These are phyloP conservation scores for Jaculus jaculus DNA, from an alignment of 2,113 vertebrate species.

Conservation along the genomic window DNA sequence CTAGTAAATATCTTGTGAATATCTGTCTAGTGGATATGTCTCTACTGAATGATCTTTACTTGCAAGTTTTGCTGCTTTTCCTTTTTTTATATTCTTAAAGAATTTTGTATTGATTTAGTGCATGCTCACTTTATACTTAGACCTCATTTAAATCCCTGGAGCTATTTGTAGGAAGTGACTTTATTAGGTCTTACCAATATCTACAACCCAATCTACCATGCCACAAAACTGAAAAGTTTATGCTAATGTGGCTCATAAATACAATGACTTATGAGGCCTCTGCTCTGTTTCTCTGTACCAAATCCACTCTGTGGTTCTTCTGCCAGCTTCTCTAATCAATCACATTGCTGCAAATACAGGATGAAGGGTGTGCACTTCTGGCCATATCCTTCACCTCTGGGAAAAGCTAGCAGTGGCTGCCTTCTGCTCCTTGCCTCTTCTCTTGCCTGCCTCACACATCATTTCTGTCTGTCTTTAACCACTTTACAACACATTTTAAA, in stretches of 20 bases:
- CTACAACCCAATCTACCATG: neutral
- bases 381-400: neutral
- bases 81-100: conserved; percentile 7
- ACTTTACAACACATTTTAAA: neutral
- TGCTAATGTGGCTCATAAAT: neutral
- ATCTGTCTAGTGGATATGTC: neutral
- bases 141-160: neutral
- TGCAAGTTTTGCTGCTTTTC: neutral
- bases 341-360: neutral
- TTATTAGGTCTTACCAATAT: neutral
- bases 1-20: neutral
- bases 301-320: neutral
- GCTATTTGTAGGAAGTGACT: neutral
- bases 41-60: neutral
- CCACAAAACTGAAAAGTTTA: neutral
- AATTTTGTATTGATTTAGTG: conserved; percentile 11
- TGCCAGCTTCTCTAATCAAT: neutral
- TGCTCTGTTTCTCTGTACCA: neutral
- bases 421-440: neutral
- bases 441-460: neutral
- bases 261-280: neutral
- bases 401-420: neutral
- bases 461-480: neutral
- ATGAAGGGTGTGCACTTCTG: neutral
- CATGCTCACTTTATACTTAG: neutral